Percentiles rank a stretch among this genome's conserved stretches.
These are phyloP conservation scores for Lepidonotus clava DNA, from an alignment of 2,888 invertebrate genomes.

Conservation along the genomic window DNA sequence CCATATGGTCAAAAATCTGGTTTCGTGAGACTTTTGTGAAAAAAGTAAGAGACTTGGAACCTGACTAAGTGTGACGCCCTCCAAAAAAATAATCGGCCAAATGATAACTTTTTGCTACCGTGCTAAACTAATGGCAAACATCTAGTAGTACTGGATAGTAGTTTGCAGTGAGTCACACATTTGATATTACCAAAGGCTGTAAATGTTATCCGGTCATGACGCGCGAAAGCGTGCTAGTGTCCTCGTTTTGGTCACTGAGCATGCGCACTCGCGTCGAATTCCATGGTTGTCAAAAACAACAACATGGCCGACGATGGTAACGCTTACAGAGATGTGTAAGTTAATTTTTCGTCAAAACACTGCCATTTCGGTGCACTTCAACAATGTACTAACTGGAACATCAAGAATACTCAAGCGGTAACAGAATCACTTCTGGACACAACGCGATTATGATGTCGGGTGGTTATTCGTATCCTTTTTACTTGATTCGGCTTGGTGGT, in stretches of 20 bases:
- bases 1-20: too few relatives aligned
- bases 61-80: too few relatives aligned
- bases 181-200: too few relatives aligned
- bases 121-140: too few relatives aligned
- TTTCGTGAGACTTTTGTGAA: too few relatives aligned
- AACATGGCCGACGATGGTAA: slow-evolving; percentile 54
- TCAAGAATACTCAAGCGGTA: background rate
- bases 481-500: background rate
- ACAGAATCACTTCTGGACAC: background rate
- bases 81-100: too few relatives aligned
- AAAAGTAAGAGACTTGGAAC: too few relatives aligned
- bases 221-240: slow-evolving; percentile 28
- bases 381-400: background rate
- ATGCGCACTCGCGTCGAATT: background rate
- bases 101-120: too few relatives aligned
- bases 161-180: too few relatives aligned
- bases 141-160: too few relatives aligned
- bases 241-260: background rate
- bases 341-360: background rate
- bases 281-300: slow-evolving; percentile 53
- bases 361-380: background rate
- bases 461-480: slow-evolving; percentile 50
- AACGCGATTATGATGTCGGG: background rate
- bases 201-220: too few relatives aligned
- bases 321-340: slow-evolving; percentile 22